A percentile compares a stretch with the other conserved stretches of the same genome.
phyloP scores from a whole-genome alignment of 2,113 vertebrate species.

The Benitochromis conjunctus region DNA sequence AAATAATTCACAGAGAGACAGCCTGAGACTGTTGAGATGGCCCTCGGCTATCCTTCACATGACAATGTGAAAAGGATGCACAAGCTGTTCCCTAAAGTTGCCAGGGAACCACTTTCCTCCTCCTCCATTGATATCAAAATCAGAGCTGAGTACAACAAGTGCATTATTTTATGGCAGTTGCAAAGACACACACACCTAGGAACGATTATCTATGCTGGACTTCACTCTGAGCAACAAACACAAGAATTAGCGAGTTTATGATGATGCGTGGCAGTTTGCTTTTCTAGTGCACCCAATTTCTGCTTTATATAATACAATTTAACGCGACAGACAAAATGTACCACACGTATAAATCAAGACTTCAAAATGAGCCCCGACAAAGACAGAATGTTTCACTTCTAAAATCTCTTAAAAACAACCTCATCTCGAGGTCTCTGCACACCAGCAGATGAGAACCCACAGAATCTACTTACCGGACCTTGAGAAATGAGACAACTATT shows the following conservation, averaged over 20 bases:
- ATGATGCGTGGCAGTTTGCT: background rate
- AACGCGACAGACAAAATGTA: background rate
- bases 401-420: background rate
- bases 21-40: slow-evolving; percentile 35
- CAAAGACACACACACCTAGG: background rate
- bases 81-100: slow-evolving; percentile 58
- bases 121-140: slow-evolving; percentile 17
- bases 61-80: slow-evolving; percentile 55
- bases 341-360: background rate
- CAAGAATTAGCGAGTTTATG: background rate
- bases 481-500: background rate
- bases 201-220: background rate
- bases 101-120: slow-evolving; percentile 35
- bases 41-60: slow-evolving; percentile 51
- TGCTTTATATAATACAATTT: background rate
- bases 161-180: slow-evolving; percentile 1
- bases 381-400: background rate
- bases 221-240: background rate
- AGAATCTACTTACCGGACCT: background rate
- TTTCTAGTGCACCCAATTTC: background rate
- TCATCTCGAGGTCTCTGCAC: background rate
- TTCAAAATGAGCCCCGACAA: background rate
- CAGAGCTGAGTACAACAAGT: background rate
- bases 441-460: background rate
- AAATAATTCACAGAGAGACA: slow-evolving; percentile 68